phyloP scores from a whole-genome alignment of 2,888 invertebrate genomes.

The Eupithecia centaureata region DNA sequence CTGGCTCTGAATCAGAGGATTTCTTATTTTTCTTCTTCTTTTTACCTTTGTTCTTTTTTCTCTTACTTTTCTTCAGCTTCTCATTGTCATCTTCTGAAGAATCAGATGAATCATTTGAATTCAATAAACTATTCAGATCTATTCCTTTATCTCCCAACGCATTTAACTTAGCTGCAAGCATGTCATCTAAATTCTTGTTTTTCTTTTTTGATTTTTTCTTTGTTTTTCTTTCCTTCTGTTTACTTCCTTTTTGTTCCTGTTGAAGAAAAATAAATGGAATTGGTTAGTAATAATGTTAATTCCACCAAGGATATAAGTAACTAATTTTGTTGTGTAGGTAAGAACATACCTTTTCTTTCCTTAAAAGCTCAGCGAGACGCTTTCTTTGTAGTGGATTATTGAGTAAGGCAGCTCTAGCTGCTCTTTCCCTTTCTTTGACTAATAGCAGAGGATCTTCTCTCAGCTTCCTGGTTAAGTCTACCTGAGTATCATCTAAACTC shows the following conservation, averaged over 20 bases:
- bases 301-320: neutral
- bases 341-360: slow-evolving; percentile 77
- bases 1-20: slow-evolving; percentile 34
- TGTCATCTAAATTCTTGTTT: slow-evolving; percentile 85
- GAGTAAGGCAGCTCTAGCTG: slow-evolving; percentile 91
- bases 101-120: slow-evolving; percentile 65
- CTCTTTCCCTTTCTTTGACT: slow-evolving; percentile 95
- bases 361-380: slow-evolving; percentile 91
- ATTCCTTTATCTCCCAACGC: slow-evolving; percentile 80
- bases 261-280: slow-evolving; percentile 39
- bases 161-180: slow-evolving; percentile 88
- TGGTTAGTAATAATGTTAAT: neutral
- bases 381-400: slow-evolving; percentile 97
- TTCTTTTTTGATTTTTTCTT: slow-evolving; percentile 77
- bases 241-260: slow-evolving; percentile 71
- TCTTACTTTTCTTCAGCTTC: slow-evolving; percentile 51
- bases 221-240: slow-evolving; percentile 73
- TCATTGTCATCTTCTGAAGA: slow-evolving; percentile 53
- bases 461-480: slow-evolving; percentile 94
- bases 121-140: slow-evolving; percentile 67
- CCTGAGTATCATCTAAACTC: slow-evolving; percentile 86
- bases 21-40: slow-evolving; percentile 51
- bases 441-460: slow-evolving; percentile 96
- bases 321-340: neutral
- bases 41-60: slow-evolving; percentile 59